Percentiles rank a stretch among this genome's conserved stretches.
Evolutionary conservation across 2,113 vertebrate species (phyloP).

Genomic region (Telmatochromis brichardi): DNA sequence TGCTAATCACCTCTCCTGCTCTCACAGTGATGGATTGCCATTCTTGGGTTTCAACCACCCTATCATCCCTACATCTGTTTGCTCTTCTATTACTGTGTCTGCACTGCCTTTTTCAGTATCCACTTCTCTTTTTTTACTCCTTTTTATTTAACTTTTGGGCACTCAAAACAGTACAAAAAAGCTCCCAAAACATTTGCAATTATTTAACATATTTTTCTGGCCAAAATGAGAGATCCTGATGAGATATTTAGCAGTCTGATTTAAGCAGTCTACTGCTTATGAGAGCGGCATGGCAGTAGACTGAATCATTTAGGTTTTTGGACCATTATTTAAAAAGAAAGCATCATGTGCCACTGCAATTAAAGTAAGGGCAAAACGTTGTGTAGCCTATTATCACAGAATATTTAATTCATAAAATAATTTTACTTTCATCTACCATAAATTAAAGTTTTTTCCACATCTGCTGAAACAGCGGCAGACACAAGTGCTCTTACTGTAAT

Average conservation of each 20-base stretch:
- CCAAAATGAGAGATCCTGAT: not conserved
- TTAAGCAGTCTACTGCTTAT: not conserved
- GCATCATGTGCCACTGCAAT: not conserved
- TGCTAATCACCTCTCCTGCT: conserved; percentile 10
- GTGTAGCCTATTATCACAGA: not conserved
- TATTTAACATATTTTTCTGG: not conserved
- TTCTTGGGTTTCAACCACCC: conserved; percentile 21
- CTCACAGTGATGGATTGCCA: conserved; percentile 34
- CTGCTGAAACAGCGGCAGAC: accelerated
- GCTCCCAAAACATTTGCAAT: not conserved
- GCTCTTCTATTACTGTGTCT: not conserved
- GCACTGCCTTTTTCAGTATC: not conserved
- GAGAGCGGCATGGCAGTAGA: not conserved
- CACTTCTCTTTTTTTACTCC: not conserved
- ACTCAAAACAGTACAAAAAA: not conserved
- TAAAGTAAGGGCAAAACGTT: accelerated
- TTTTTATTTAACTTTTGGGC: not conserved
- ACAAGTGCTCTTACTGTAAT: not conserved
- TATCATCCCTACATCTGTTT: not conserved
- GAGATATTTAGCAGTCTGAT: not conserved
- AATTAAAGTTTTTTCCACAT: not conserved
- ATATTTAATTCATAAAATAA: not conserved
- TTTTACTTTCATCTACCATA: not conserved
- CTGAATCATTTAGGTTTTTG: not conserved
- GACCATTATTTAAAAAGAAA: not conserved